phyloP scores from a whole-genome alignment of 1,140 invertebrate genomes.

The Vanessa atalanta region DNA sequence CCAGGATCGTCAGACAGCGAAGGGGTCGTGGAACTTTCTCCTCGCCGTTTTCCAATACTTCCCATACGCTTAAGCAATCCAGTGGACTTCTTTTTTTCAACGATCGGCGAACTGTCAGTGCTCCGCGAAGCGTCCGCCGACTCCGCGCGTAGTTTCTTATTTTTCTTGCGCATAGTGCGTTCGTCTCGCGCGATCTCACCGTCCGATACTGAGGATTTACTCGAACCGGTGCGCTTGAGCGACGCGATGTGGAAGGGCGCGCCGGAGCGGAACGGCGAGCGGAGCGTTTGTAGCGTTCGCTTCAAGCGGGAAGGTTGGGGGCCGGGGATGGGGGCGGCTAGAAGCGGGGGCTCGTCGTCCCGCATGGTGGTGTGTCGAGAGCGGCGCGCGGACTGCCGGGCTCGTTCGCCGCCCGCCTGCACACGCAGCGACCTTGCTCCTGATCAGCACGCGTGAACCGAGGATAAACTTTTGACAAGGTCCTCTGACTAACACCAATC shows the following conservation, averaged over 20 bases:
- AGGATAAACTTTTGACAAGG: slow-evolving; percentile 62
- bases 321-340: slow-evolving; percentile 40
- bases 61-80: slow-evolving; percentile 62
- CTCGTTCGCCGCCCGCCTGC: slow-evolving; percentile 23
- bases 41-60: slow-evolving; percentile 60
- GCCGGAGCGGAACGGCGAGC: slow-evolving; percentile 72
- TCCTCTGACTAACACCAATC: slow-evolving; percentile 37
- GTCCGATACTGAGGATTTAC: slow-evolving; percentile 70
- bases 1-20: slow-evolving; percentile 30
- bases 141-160: slow-evolving; percentile 67
- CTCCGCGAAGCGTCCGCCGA: slow-evolving; percentile 58
- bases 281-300: slow-evolving; percentile 69
- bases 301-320: slow-evolving; percentile 59
- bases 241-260: slow-evolving; percentile 75
- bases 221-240: slow-evolving; percentile 67
- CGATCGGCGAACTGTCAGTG: slow-evolving; percentile 60
- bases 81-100: slow-evolving; percentile 59
- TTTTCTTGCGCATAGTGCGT: slow-evolving; percentile 76
- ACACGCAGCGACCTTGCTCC: slow-evolving; percentile 56
- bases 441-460: slow-evolving; percentile 56
- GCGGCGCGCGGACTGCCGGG: slow-evolving; percentile 62
- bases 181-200: slow-evolving; percentile 67
- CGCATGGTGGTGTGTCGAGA: slow-evolving; percentile 60
- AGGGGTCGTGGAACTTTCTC: slow-evolving; percentile 45
- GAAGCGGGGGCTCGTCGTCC: slow-evolving; percentile 53